Percentiles rank a stretch among this genome's conserved stretches.
These are phyloP conservation scores for Lymantria dispar DNA, from an alignment of 2,888 invertebrate genomes.

Conservation along the genomic window DNA sequence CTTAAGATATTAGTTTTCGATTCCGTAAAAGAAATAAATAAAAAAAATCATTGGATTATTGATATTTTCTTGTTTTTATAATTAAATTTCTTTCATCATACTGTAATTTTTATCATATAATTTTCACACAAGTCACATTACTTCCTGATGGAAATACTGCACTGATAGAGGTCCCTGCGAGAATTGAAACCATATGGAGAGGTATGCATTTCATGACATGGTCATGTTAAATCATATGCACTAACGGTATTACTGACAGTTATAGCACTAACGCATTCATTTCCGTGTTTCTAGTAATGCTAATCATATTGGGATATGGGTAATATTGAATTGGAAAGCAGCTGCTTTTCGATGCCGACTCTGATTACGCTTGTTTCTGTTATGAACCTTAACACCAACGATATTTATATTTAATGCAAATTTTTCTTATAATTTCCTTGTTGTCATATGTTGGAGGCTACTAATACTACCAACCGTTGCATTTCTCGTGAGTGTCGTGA, in stretches of 20 bases:
- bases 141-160: conserved; percentile 10
- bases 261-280: conserved; percentile 53
- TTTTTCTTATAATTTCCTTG: too few species aligned
- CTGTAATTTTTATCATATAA: not conserved
- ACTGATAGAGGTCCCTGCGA: conserved; percentile 43
- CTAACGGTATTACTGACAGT: conserved; percentile 52
- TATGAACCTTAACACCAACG: too few species aligned
- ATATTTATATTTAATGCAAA: too few species aligned
- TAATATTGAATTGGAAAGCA: conserved; percentile 29
- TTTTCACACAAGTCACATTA: conserved; percentile 9
- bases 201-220: conserved; percentile 2
- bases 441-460: too few species aligned
- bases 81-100: not conserved
- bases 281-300: conserved; percentile 38
- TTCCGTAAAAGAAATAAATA: too few species aligned
- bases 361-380: too few species aligned
- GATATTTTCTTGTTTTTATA: too few species aligned
- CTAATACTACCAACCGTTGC: too few species aligned
- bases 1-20: too few species aligned
- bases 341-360: conserved; percentile 4
- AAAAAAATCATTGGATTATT: too few species aligned
- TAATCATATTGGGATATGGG: conserved; percentile 28
- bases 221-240: conserved; percentile 47
- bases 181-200: conserved; percentile 36
- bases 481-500: too few species aligned